Conservation (phyloP, 2,797 vertebrate species). For the Falco peregrinus region DNA sequence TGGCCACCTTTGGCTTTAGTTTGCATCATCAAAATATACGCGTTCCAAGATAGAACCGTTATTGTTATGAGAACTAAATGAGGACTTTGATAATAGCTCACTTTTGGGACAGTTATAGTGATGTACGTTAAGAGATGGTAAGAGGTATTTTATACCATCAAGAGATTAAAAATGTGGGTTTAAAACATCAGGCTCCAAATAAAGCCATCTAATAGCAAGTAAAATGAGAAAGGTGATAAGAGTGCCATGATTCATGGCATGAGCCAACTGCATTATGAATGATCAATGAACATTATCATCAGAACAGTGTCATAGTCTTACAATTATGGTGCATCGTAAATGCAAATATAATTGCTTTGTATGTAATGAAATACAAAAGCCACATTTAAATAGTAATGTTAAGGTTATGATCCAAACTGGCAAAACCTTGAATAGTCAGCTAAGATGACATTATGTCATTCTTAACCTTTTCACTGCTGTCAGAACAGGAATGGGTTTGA, state of each 20-base stretch:
- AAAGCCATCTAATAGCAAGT: conserved; percentile 57
- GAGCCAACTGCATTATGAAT: conserved; percentile 73
- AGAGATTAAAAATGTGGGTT: conserved; percentile 58
- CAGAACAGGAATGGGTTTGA: neutral
- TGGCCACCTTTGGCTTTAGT: neutral
- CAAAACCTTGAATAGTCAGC: conserved; percentile 9
- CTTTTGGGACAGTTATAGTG: neutral
- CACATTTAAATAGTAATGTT: conserved; percentile 69
- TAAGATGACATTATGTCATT: conserved; percentile 9
- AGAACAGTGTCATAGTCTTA: conserved; percentile 74
- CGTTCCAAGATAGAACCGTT: neutral
- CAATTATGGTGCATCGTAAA: conserved; percentile 73
- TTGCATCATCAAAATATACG: neutral
- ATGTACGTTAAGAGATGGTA: neutral
- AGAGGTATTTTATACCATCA: conserved; percentile 44
- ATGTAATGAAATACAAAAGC: conserved; percentile 72
- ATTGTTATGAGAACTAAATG: neutral
- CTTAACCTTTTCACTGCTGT: conserved; percentile 49
- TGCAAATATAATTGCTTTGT: conserved; percentile 74
- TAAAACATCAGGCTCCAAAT: conserved; percentile 69
- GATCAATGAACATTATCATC: conserved; percentile 75
- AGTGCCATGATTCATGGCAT: conserved; percentile 68
- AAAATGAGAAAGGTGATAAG: conserved; percentile 69
- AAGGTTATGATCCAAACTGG: conserved; percentile 54
- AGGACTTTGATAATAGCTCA: neutral